phyloP scores from a whole-genome alignment of 2,797 vertebrate species.

The Myotis myotis region DNA sequence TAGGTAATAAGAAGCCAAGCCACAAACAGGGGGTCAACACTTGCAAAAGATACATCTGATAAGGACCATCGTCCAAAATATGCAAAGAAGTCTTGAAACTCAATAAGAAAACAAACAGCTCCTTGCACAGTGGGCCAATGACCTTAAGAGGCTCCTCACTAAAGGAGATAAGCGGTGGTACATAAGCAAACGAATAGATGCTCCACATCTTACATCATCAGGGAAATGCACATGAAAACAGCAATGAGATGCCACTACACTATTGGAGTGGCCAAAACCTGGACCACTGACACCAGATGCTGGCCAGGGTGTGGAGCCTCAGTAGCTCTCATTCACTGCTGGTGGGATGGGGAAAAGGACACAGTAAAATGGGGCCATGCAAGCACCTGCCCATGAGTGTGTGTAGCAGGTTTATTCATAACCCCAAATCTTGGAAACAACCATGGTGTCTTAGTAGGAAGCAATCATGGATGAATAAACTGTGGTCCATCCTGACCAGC shows the following conservation, averaged over 20 bases:
- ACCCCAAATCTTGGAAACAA: background rate
- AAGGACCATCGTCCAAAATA: background rate
- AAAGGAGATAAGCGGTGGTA: background rate
- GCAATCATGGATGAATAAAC: background rate
- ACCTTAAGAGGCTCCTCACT: background rate
- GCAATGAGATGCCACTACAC: background rate
- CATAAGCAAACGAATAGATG: background rate
- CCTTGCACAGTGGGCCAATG: background rate
- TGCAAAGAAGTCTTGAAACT: background rate
- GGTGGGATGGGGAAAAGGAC: background rate
- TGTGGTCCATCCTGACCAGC: background rate
- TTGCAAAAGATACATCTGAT: background rate
- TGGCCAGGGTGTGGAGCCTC: accelerated
- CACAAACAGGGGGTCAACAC: background rate
- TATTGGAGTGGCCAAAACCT: no score
- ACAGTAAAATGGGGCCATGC: background rate
- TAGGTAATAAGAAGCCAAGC: background rate
- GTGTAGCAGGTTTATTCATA: background rate
- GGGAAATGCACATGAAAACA: background rate
- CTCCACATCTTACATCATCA: no score
- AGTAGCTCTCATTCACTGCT: no score
- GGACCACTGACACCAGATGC: background rate
- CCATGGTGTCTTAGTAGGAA: background rate
- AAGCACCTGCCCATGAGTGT: background rate
- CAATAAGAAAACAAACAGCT: background rate